Percentiles rank a stretch among this genome's conserved stretches.
Evolutionary conservation across 1,140 invertebrate species (phyloP).

Genomic region (Ips nitidus): DNA sequence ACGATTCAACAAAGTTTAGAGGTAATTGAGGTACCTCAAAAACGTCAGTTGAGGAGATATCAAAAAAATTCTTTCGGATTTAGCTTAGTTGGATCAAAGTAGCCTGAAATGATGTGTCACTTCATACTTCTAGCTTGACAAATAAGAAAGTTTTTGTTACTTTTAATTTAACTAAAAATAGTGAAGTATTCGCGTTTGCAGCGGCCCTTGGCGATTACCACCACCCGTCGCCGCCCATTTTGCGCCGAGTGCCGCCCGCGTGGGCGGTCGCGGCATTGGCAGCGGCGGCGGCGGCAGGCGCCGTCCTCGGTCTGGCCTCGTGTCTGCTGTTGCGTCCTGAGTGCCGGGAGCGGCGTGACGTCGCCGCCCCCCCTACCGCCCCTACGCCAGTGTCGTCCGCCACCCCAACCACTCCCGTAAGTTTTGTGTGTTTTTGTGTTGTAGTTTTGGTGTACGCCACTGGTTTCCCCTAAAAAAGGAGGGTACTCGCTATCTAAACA

Average conservation of each 20-base stretch:
- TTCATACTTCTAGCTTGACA: too few species aligned
- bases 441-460: neutral
- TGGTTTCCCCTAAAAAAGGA: too few species aligned
- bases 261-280: constrained; percentile 27
- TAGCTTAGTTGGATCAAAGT: too few species aligned
- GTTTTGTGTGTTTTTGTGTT: constrained; percentile 23
- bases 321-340: constrained; percentile 26
- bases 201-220: constrained; percentile 6
- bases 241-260: constrained; percentile 17
- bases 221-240: constrained; percentile 3
- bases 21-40: too few species aligned
- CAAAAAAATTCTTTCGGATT: too few species aligned
- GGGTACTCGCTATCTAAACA: too few species aligned
- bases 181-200: too few species aligned
- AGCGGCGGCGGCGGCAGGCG: constrained; percentile 29
- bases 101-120: too few species aligned
- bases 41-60: too few species aligned
- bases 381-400: constrained; percentile 15
- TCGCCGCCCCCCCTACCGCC: constrained; percentile 3
- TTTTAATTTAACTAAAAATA: too few species aligned
- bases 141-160: too few species aligned
- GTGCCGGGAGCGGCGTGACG: constrained; percentile 17
- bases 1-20: too few species aligned
- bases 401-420: constrained; percentile 28
- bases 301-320: constrained; percentile 28